Conservation (phyloP, 2,113 vertebrate genomes). For the Haliaeetus leucogaster region DNA sequence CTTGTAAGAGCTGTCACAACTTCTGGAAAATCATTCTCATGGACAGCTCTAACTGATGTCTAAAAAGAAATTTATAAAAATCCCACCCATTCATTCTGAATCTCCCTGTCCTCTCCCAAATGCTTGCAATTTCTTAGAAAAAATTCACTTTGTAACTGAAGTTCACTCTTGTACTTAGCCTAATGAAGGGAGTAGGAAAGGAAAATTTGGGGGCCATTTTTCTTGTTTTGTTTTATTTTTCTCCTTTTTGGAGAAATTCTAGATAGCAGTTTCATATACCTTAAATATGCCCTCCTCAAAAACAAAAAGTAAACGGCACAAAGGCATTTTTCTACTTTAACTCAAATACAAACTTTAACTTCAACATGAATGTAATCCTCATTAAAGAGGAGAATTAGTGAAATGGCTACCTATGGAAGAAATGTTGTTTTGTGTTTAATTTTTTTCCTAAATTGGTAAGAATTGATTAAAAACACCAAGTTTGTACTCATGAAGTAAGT, state of each 20-base stretch:
- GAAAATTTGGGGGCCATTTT: not conserved
- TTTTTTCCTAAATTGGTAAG: not conserved
- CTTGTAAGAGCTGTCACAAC: not conserved
- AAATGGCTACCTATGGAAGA: not conserved
- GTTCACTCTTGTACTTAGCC: not conserved
- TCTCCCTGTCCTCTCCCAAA: not conserved
- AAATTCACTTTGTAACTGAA: not conserved
- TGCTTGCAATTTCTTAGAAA: not conserved
- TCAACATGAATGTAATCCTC: not conserved
- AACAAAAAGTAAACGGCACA: not conserved
- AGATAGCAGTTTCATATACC: not conserved
- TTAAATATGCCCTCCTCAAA: not conserved
- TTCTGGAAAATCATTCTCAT: not conserved
- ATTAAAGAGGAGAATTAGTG: not conserved
- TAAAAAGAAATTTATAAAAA: not conserved
- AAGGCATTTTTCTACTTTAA: not conserved
- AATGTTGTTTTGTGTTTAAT: not conserved
- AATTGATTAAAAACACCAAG: not conserved
- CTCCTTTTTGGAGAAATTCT: not conserved
- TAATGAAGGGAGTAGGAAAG: not conserved
- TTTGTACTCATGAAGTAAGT: not conserved
- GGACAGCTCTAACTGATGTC: not conserved
- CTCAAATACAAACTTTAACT: not conserved
- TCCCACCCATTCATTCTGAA: not conserved
- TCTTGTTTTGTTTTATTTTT: not conserved